Evolutionary conservation across 37 sponge, comb jelly and placozoan species (phyloP).

Genomic region (Chondrosia reniformis): DNA sequence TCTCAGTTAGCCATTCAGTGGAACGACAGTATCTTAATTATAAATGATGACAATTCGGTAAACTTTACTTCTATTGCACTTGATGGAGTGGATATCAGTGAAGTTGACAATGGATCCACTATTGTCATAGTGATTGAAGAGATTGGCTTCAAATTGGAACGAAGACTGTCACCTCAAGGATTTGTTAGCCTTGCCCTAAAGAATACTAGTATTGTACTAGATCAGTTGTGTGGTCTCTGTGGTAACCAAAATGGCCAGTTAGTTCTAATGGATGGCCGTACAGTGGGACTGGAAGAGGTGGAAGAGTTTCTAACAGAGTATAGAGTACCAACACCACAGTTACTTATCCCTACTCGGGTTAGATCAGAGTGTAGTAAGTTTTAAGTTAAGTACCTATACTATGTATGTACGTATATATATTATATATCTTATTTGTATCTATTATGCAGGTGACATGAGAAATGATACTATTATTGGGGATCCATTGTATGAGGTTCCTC

Average conservation of each 20-base stretch:
- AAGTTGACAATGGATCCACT: neutral
- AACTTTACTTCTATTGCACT: neutral
- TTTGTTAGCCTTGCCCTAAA: neutral
- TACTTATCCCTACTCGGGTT: no score
- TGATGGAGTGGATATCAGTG: neutral
- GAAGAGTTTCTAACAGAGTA: neutral
- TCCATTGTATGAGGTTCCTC: constrained; percentile 7
- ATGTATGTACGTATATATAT: neutral
- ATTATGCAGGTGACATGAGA: neutral
- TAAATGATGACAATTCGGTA: neutral
- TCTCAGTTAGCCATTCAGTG: neutral
- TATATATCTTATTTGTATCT: neutral
- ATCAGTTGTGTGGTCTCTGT: constrained; percentile 18
- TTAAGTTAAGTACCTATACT: neutral
- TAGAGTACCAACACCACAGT: neutral
- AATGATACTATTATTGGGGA: constrained; percentile 18
- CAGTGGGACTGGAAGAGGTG: neutral
- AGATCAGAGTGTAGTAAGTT: constrained; percentile 14
- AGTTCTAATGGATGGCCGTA: neutral
- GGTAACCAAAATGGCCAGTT: neutral
- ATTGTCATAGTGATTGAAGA: neutral
- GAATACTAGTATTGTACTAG: neutral
- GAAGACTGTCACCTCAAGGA: neutral
- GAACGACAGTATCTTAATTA: neutral
- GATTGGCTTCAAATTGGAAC: neutral